phyloP scores from a whole-genome alignment of 2,797 vertebrate species.

The Lepidocolaptes lacrymiger region DNA sequence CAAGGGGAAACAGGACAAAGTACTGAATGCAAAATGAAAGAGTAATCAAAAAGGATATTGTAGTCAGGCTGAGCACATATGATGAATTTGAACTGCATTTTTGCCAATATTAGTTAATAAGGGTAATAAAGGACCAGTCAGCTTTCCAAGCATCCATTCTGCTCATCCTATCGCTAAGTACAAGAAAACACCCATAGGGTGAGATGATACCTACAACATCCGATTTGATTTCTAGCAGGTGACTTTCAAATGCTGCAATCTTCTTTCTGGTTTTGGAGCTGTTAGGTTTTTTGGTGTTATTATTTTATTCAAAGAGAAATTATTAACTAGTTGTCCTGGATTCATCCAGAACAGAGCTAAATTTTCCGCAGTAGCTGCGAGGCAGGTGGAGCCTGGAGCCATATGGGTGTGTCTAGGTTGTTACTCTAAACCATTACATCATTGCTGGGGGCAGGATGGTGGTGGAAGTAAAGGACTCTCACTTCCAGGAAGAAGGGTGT shows the following conservation, averaged over 20 bases:
- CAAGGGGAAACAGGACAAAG: background rate
- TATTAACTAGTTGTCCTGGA: background rate
- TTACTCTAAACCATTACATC: too few species aligned
- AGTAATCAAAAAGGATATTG: background rate
- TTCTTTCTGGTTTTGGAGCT: background rate
- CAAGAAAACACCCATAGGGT: background rate
- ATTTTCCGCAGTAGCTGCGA: background rate
- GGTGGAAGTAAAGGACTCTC: rapidly evolving
- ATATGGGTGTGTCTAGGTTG: background rate
- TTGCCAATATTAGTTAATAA: background rate
- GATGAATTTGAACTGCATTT: background rate
- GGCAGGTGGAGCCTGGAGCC: background rate
- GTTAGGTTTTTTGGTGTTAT: background rate
- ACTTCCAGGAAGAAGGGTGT: background rate
- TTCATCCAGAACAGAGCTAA: background rate
- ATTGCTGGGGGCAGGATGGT: background rate
- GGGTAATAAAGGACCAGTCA: background rate
- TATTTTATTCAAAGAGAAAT: background rate
- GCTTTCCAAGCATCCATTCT: background rate
- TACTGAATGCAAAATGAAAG: background rate
- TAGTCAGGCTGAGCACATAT: background rate
- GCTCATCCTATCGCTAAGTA: background rate
- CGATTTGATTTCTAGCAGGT: background rate
- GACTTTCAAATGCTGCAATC: background rate
- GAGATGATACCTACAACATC: background rate